Evolutionary conservation across 92 coral and sea anemone genomes (phyloP).

Genomic region (Blastomussa wellsi): DNA sequence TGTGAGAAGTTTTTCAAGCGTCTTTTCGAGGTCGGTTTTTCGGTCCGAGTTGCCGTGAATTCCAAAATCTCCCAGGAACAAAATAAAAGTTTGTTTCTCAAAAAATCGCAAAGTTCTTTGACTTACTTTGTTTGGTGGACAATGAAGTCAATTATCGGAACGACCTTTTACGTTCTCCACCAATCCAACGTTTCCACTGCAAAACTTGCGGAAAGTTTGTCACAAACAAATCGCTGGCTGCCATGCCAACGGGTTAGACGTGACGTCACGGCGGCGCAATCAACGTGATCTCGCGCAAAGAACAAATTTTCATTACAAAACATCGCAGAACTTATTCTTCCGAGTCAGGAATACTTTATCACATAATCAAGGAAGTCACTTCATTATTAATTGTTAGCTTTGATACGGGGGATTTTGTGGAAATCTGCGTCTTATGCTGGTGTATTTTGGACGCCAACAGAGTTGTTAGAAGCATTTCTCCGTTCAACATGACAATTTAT

Average conservation of each 20-base stretch:
- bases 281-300: slow-evolving; percentile 66
- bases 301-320: slow-evolving; percentile 29
- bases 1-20: too few relatives aligned
- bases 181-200: slow-evolving; percentile 1
- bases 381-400: slow-evolving; percentile 7
- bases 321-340: slow-evolving; percentile 7
- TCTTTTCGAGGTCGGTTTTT: too few relatives aligned
- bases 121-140: not conserved
- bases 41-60: not conserved
- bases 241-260: slow-evolving; percentile 67
- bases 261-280: slow-evolving; percentile 77
- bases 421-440: slow-evolving; percentile 9
- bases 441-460: not conserved
- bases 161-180: slow-evolving; percentile 19
- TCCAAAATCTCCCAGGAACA: slow-evolving; percentile 33
- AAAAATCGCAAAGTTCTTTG: not conserved
- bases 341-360: not conserved
- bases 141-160: slow-evolving; percentile 24
- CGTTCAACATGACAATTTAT: slow-evolving; percentile 33
- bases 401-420: slow-evolving; percentile 9
- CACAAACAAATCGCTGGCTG: slow-evolving; percentile 56
- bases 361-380: slow-evolving; percentile 13
- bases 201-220: slow-evolving; percentile 32
- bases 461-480: slow-evolving; percentile 2
- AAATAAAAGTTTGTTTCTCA: not conserved